phyloP scores from a whole-genome alignment of 2,888 invertebrate species.

The Rosalia funebris region DNA sequence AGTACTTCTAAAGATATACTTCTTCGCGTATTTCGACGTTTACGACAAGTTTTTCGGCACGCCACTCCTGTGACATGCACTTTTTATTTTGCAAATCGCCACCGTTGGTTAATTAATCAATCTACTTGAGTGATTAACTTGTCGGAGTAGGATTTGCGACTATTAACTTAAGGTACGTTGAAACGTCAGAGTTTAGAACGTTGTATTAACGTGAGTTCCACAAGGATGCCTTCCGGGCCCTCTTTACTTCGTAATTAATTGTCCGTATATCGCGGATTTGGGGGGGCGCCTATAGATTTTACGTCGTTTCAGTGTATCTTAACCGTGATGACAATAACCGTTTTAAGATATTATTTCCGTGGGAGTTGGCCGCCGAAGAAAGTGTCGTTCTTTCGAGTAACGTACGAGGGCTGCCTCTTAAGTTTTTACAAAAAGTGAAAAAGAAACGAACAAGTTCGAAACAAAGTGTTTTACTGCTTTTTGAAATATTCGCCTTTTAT shows the following conservation, averaged over 20 bases:
- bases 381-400: not conserved
- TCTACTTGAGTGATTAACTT: not conserved
- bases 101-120: not conserved
- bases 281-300: not conserved
- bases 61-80: not conserved
- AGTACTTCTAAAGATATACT: constrained; percentile 26
- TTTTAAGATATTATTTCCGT: constrained; percentile 29
- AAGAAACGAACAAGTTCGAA: too few species aligned
- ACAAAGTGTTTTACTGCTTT: too few species aligned
- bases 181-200: constrained; percentile 15
- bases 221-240: not conserved
- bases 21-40: constrained; percentile 22
- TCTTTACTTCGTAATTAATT: not conserved
- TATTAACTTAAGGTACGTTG: constrained; percentile 31
- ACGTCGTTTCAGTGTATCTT: constrained; percentile 39
- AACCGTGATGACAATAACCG: constrained; percentile 40
- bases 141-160: constrained; percentile 1
- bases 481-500: too few species aligned
- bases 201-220: not conserved
- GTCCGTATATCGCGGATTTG: not conserved
- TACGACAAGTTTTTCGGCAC: constrained; percentile 13
- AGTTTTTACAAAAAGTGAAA: too few species aligned
- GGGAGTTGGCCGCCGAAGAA: constrained; percentile 9
- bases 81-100: constrained; percentile 1
- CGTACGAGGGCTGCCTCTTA: too few species aligned